A percentile compares a stretch with the other conserved stretches of the same genome.
Conservation (phyloP, 2,113 vertebrate genomes). For the Zosterops pallidus region DNA sequence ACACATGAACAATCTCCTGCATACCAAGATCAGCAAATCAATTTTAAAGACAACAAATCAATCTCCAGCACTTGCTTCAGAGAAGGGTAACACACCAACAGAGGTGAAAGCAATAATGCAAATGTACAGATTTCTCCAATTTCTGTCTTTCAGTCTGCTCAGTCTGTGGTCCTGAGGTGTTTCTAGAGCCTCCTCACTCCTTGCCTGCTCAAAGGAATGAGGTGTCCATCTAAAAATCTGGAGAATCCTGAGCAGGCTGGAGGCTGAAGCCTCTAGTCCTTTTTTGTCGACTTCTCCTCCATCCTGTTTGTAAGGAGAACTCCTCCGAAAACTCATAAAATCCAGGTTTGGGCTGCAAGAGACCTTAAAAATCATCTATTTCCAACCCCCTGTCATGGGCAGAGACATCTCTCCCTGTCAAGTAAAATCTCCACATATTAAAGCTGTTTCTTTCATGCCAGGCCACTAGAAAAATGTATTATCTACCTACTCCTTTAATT, state of each 20-base stretch:
- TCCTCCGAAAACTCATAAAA: neutral
- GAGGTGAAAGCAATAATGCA: neutral
- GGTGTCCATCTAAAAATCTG: neutral
- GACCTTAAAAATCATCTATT: neutral
- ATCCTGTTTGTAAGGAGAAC: neutral
- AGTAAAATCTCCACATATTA: neutral
- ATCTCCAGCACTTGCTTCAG: neutral
- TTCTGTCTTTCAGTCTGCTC: neutral
- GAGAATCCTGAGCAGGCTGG: neutral
- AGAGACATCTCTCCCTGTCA: neutral
- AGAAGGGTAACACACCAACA: neutral
- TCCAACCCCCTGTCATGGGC: neutral
- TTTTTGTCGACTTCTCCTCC: neutral
- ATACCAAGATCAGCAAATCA: neutral
- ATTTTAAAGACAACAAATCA: neutral
- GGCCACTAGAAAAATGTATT: constrained; percentile 25
- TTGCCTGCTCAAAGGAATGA: neutral
- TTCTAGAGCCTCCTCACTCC: neutral
- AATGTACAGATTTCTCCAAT: neutral
- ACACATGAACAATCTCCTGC: neutral
- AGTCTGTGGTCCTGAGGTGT: neutral
- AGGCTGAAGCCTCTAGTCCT: too few relatives aligned
- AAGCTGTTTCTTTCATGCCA: constrained; percentile 1
- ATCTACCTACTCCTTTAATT: constrained; percentile 66
- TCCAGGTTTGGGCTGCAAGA: neutral